Conservation (phyloP, 2,888 invertebrate genomes). For the Blastobasis adustella region DNA sequence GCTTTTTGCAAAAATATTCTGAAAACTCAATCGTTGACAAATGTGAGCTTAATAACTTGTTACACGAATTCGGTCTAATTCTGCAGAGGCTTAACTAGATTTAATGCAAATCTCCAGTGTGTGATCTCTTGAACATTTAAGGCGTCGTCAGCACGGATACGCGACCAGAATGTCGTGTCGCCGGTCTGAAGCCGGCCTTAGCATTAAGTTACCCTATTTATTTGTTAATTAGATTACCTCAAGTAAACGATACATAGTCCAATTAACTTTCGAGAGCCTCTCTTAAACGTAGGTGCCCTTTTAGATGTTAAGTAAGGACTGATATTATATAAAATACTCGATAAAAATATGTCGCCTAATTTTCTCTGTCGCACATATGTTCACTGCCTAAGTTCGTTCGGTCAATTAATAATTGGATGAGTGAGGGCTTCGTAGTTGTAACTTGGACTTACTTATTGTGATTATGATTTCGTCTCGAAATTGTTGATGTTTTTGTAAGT, state of each 20-base stretch:
- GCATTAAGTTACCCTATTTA: conserved; percentile 53
- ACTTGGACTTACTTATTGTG: conserved; percentile 16
- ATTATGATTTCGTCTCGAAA: conserved; percentile 42
- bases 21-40: too few species aligned
- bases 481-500: conserved; percentile 64
- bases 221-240: conserved; percentile 45
- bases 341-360: conserved; percentile 16
- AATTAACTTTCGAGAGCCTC: conserved; percentile 21
- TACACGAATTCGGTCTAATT: too few species aligned
- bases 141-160: not conserved
- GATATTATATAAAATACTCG: conserved; percentile 56
- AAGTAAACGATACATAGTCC: conserved; percentile 21
- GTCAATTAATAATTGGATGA: conserved; percentile 7
- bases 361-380: conserved; percentile 27
- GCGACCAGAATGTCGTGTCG: not conserved
- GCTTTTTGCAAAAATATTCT: too few species aligned
- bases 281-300: conserved; percentile 25
- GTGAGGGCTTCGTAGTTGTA: conserved; percentile 9
- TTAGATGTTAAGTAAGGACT: conserved; percentile 69
- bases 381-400: conserved; percentile 37
- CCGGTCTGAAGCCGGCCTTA: conserved; percentile 25
- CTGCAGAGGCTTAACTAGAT: too few species aligned
- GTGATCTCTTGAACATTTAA: conserved; percentile 22
- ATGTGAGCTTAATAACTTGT: too few species aligned
- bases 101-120: conserved; percentile 19